These are phyloP conservation scores for Centruroides sculpturatus DNA, from an alignment of 1,140 invertebrate genomes.

Conservation along the genomic window DNA sequence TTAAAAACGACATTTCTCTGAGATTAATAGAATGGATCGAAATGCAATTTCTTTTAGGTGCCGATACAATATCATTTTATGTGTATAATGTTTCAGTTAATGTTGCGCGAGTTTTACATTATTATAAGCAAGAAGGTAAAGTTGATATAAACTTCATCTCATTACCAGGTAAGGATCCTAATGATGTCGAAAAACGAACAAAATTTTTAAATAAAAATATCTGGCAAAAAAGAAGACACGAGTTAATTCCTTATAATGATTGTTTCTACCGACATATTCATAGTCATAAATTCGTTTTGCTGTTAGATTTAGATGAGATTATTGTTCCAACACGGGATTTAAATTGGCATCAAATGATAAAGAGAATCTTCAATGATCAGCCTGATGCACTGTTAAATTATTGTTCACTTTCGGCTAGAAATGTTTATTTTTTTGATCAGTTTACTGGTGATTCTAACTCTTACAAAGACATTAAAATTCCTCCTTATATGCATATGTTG, in stretches of 20 bases:
- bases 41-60: slow-evolving; percentile 46
- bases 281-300: slow-evolving; percentile 45
- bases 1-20: slow-evolving; percentile 42
- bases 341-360: slow-evolving; percentile 39
- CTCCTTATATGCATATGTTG: slow-evolving; percentile 22
- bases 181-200: slow-evolving; percentile 24
- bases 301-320: slow-evolving; percentile 54
- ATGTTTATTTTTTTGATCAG: slow-evolving; percentile 45
- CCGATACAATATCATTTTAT: slow-evolving; percentile 46
- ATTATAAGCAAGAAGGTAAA: slow-evolving; percentile 37
- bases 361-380: slow-evolving; percentile 25
- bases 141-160: slow-evolving; percentile 38
- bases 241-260: slow-evolving; percentile 57
- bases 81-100: slow-evolving; percentile 40
- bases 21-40: slow-evolving; percentile 52
- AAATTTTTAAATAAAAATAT: slow-evolving; percentile 34
- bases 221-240: slow-evolving; percentile 52
- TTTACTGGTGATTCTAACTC: slow-evolving; percentile 8
- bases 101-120: slow-evolving; percentile 35
- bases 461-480: slow-evolving; percentile 4
- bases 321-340: slow-evolving; percentile 42
- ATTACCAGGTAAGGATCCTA: slow-evolving; percentile 36
- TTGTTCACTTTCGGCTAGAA: slow-evolving; percentile 45
- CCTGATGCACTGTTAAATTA: slow-evolving; percentile 29
- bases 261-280: slow-evolving; percentile 46